Conservation (phyloP, 2,797 vertebrate genomes). For the Sebastes variabilis region DNA sequence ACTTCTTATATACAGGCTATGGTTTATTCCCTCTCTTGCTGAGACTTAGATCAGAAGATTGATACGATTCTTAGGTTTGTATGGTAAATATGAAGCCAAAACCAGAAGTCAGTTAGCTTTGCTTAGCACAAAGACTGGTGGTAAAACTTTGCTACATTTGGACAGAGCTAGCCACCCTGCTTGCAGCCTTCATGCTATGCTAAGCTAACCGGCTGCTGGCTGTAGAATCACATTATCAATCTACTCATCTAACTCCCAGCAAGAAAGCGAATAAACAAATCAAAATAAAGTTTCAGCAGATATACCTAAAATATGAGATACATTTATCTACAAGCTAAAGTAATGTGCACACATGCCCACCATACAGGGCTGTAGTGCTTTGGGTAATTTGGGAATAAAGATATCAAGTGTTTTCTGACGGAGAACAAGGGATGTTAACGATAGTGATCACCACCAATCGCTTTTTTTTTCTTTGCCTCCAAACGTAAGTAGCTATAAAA, state of each 20-base stretch:
- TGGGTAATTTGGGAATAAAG: constrained; percentile 5
- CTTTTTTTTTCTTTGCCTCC: neutral
- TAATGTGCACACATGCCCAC: neutral
- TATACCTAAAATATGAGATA: neutral
- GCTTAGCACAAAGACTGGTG: neutral
- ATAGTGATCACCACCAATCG: neutral
- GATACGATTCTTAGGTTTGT: neutral
- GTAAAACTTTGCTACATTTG: neutral
- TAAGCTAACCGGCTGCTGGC: neutral
- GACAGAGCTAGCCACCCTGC: neutral
- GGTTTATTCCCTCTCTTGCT: neutral
- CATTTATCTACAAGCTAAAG: neutral
- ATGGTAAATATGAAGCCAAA: neutral
- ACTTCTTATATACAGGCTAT: too few species aligned
- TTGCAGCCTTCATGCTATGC: neutral
- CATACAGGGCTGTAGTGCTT: neutral
- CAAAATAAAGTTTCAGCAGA: neutral
- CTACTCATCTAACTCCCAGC: neutral
- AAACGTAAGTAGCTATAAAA: constrained; percentile 49
- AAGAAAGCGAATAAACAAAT: neutral
- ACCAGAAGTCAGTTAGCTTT: neutral
- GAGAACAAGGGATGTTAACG: neutral
- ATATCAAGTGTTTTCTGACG: neutral
- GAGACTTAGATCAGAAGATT: neutral
- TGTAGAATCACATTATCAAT: neutral